These are phyloP conservation scores for Myoxocephalus aenaeus DNA, from an alignment of 2,797 vertebrate genomes.

Conservation along the genomic window DNA sequence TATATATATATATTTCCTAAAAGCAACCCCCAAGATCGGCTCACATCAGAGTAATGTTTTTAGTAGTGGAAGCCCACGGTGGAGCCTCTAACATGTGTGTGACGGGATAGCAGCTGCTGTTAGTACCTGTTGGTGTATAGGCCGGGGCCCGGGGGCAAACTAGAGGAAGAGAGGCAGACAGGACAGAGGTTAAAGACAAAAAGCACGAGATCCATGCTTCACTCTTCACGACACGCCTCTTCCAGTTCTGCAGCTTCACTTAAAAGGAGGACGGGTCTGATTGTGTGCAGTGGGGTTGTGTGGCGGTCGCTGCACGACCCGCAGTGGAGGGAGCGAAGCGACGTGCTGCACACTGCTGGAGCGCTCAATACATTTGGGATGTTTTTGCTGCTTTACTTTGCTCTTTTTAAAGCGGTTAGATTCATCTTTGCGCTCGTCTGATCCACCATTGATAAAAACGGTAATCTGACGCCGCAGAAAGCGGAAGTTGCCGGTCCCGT, in stretches of 20 bases:
- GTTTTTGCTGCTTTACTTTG: too few species aligned
- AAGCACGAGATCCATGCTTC: slow-evolving; percentile 46
- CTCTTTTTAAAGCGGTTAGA: too few species aligned
- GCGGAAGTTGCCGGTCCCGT: too few species aligned
- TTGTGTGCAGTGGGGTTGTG: not conserved
- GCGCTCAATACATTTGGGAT: too few species aligned
- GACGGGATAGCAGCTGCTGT: slow-evolving; percentile 48
- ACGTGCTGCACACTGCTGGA: too few species aligned
- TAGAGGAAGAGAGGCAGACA: slow-evolving; percentile 84
- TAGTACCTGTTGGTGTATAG: slow-evolving; percentile 93
- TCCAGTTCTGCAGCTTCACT: slow-evolving; percentile 31
- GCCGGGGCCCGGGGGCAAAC: slow-evolving; percentile 90
- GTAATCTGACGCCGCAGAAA: too few species aligned
- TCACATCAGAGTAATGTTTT: not conserved
- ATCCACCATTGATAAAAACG: too few species aligned
- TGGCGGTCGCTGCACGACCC: too few species aligned
- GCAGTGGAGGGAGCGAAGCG: too few species aligned
- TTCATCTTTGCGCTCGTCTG: too few species aligned
- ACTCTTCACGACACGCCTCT: not conserved
- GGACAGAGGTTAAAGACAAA: slow-evolving; percentile 70
- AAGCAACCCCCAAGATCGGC: not conserved
- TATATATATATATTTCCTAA: not conserved
- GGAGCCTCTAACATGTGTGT: not conserved
- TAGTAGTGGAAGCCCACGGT: not conserved
- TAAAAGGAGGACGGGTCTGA: not conserved